These are phyloP conservation scores for Galerucella calmariensis DNA, from an alignment of 2,888 invertebrate species.

Conservation along the genomic window DNA sequence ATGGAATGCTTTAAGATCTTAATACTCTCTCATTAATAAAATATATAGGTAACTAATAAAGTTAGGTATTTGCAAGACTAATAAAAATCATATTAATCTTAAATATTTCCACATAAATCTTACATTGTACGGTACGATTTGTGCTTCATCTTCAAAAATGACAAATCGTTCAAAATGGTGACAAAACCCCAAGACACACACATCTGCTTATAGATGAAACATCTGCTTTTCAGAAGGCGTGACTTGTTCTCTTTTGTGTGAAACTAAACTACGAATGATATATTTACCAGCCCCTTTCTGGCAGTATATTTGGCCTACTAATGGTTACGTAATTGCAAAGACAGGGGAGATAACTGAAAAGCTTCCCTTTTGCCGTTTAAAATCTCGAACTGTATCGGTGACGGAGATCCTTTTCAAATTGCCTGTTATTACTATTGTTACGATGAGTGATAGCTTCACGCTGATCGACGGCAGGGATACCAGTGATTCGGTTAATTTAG, in stretches of 20 bases:
- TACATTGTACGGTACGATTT: slow-evolving; percentile 20
- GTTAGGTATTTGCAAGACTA: not conserved
- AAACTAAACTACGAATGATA: slow-evolving; percentile 23
- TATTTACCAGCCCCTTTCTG: slow-evolving; percentile 45
- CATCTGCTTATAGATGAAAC: slow-evolving; percentile 38
- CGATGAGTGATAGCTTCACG: slow-evolving; percentile 15
- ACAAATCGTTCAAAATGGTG: slow-evolving; percentile 31
- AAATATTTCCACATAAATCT: not conserved
- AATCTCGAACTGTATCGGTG: slow-evolving; percentile 40
- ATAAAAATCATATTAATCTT: not conserved
- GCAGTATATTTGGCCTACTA: slow-evolving; percentile 49
- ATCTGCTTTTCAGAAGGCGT: slow-evolving; percentile 52
- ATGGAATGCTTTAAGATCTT: too few relatives aligned
- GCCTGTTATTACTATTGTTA: slow-evolving; percentile 35
- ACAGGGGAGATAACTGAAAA: slow-evolving; percentile 39
- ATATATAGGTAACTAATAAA: too few relatives aligned
- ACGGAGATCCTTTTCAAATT: slow-evolving; percentile 40
- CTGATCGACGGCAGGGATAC: slow-evolving; percentile 9
- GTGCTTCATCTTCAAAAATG: slow-evolving; percentile 20
- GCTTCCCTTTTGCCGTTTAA: slow-evolving; percentile 29
- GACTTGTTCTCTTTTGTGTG: slow-evolving; percentile 44
- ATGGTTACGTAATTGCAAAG: slow-evolving; percentile 53
- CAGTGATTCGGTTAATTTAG: slow-evolving; percentile 10
- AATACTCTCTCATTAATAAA: too few relatives aligned
- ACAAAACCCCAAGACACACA: slow-evolving; percentile 27